Evolutionary conservation across 2,797 vertebrate genomes (phyloP).

Genomic region (Diplodus sargus): DNA sequence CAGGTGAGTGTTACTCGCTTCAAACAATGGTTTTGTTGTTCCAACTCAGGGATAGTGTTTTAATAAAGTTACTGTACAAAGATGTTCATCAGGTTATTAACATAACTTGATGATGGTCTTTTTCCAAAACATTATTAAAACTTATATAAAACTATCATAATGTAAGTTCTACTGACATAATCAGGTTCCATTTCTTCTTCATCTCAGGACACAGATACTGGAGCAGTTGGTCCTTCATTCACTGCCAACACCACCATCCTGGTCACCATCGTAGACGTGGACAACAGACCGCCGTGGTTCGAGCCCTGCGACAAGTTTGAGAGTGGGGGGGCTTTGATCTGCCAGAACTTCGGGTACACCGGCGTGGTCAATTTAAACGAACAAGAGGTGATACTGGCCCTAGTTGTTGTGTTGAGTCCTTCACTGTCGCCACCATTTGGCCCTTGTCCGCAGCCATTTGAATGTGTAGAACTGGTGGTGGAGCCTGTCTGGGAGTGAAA

Average conservation of each 20-base stretch:
- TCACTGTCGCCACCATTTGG: too few species aligned
- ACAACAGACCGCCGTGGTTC: conserved; percentile 87
- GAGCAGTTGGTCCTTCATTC: background rate
- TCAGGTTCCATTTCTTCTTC: background rate
- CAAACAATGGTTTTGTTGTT: background rate
- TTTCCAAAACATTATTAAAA: too few species aligned
- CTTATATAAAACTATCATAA: too few species aligned
- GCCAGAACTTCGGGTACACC: conserved; percentile 75
- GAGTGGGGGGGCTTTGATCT: conserved; percentile 42
- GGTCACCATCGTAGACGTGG: conserved; percentile 74
- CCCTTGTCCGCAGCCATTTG: too few species aligned
- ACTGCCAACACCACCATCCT: conserved; percentile 69
- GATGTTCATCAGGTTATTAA: too few species aligned
- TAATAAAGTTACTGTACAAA: too few species aligned
- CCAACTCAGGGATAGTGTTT: background rate
- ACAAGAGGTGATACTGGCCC: conserved; percentile 57
- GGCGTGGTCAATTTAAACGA: conserved; percentile 67
- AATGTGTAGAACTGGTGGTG: too few species aligned
- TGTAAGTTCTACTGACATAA: background rate
- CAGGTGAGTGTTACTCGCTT: conserved; percentile 69
- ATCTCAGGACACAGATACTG: conserved; percentile 68
- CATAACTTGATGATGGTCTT: too few species aligned
- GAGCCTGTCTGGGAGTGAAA: too few species aligned
- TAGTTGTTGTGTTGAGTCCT: too few species aligned
- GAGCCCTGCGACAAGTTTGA: conserved; percentile 68